Percentiles rank a stretch among this genome's conserved stretches.
Conservation (phyloP, 2,888 invertebrate genomes). For the Trimorus sp. region DNA sequence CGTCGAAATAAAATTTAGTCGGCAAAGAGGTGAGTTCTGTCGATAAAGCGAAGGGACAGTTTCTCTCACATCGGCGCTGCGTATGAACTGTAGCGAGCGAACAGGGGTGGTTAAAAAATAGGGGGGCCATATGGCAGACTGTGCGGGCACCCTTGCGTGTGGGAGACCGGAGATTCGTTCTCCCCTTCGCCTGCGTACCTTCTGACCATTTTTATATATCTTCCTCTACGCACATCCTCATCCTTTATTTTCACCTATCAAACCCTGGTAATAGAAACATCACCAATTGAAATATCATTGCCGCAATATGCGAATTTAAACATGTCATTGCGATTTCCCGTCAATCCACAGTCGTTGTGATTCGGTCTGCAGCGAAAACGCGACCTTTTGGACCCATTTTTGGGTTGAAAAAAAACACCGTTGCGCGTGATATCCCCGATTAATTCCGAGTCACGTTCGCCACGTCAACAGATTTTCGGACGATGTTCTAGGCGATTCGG, state of each 20-base stretch:
- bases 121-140: slow-evolving; percentile 78
- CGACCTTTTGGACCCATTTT: background rate
- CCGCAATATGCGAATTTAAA: background rate
- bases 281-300: slow-evolving; percentile 42
- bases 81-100: slow-evolving; percentile 44
- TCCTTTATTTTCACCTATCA: slow-evolving; percentile 62
- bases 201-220: slow-evolving; percentile 61
- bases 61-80: slow-evolving; percentile 47
- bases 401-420: background rate
- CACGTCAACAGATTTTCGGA: slow-evolving; percentile 1
- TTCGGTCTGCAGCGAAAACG: no score
- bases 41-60: slow-evolving; percentile 39
- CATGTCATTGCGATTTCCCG: no score
- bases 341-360: no score
- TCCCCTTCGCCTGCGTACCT: slow-evolving; percentile 65
- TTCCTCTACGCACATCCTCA: slow-evolving; percentile 57
- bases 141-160: slow-evolving; percentile 72
- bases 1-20: no score
- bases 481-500: slow-evolving; percentile 15
- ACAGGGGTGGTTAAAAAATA: slow-evolving; percentile 67
- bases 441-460: slow-evolving; percentile 46
- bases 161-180: slow-evolving; percentile 73
- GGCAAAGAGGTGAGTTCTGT: no score
- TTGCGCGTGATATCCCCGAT: slow-evolving; percentile 48
- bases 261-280: slow-evolving; percentile 45